A percentile compares a stretch with the other conserved stretches of the same genome.
These are phyloP conservation scores for Orchestia grillus DNA, from an alignment of 1,140 invertebrate genomes.

Conservation along the genomic window DNA sequence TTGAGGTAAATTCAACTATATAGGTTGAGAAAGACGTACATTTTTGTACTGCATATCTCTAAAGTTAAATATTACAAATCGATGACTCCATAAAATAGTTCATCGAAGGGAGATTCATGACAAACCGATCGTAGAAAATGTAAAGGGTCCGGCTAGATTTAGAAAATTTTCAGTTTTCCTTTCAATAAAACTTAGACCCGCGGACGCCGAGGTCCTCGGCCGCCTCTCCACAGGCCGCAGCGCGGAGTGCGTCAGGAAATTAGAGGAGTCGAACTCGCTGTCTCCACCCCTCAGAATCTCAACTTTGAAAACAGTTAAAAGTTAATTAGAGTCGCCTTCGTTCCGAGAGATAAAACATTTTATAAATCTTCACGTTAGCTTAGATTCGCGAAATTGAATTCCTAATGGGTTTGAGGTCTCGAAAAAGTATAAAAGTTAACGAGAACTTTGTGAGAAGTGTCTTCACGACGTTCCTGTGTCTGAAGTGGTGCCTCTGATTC, in stretches of 20 bases:
- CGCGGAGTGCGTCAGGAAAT: background rate
- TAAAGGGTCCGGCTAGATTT: too few relatives aligned
- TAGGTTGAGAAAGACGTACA: too few relatives aligned
- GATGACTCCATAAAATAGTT: too few relatives aligned
- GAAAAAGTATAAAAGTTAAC: background rate
- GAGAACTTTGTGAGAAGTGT: background rate
- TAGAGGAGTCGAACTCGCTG: background rate
- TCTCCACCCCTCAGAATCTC: background rate
- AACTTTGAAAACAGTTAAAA: slow-evolving; percentile 41
- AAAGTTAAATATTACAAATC: too few relatives aligned
- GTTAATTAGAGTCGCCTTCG: slow-evolving; percentile 20
- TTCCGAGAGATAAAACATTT: slow-evolving; percentile 44
- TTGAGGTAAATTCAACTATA: too few relatives aligned
- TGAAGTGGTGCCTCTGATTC: background rate
- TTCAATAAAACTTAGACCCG: too few relatives aligned
- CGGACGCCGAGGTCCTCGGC: too few relatives aligned
- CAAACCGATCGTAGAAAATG: too few relatives aligned
- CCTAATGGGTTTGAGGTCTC: background rate
- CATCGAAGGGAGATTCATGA: too few relatives aligned
- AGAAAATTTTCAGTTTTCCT: too few relatives aligned
- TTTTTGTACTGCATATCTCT: too few relatives aligned
- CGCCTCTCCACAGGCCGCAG: too few relatives aligned
- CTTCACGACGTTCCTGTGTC: background rate
- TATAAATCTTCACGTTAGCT: slow-evolving; percentile 48
- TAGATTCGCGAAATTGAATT: slow-evolving; percentile 39